Percentiles rank a stretch among this genome's conserved stretches.
Evolutionary conservation across 2,113 vertebrate genomes (phyloP).

Genomic region (Indri indri): DNA sequence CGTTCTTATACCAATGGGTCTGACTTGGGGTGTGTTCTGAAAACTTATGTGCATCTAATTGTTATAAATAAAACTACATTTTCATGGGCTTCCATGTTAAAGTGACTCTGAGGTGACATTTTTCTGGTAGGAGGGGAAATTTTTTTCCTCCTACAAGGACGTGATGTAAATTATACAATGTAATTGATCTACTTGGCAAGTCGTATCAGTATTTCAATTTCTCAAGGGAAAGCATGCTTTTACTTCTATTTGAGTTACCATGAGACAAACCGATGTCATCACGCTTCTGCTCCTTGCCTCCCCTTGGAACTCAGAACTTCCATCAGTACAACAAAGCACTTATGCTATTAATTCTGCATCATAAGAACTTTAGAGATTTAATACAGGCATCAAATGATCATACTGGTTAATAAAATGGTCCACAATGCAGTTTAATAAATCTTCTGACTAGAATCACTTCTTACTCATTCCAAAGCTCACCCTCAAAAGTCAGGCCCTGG

Average conservation of each 20-base stretch:
- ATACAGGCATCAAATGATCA: background rate
- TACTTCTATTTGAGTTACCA: background rate
- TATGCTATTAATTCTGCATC: background rate
- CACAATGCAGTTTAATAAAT: background rate
- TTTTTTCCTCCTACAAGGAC: background rate
- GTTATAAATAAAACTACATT: background rate
- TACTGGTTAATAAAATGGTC: background rate
- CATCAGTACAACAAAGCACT: background rate
- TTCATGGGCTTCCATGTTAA: background rate
- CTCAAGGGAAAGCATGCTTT: background rate
- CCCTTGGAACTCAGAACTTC: background rate
- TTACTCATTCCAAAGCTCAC: background rate
- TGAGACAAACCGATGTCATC: background rate
- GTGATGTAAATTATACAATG: background rate
- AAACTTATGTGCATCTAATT: background rate
- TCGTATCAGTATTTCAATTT: background rate
- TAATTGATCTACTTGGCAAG: background rate
- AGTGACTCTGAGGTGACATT: background rate
- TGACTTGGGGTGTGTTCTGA: background rate
- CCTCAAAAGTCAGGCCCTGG: background rate
- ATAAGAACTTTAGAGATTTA: background rate
- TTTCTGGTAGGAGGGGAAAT: background rate
- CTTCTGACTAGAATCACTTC: background rate
- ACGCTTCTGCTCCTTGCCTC: background rate
- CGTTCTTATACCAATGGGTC: background rate